phyloP scores from a whole-genome alignment of 2,113 vertebrate species.

The Eulemur macaco region DNA sequence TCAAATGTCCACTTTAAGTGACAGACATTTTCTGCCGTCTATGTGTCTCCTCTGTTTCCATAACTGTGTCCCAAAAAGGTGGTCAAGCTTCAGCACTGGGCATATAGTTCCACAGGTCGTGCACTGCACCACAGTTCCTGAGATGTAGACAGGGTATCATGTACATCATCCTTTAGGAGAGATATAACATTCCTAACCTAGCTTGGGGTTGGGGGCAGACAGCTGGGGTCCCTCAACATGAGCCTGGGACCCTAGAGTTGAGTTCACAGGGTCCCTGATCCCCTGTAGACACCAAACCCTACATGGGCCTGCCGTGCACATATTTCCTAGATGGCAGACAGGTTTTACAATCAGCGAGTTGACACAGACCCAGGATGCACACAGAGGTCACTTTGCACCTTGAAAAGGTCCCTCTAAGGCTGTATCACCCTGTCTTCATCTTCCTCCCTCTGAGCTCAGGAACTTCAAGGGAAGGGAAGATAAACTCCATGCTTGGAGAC shows the following conservation, averaged over 20 bases:
- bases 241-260: background rate
- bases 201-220: too few species aligned
- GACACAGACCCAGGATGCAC: background rate
- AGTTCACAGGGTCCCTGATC: background rate
- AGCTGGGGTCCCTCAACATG: too few species aligned
- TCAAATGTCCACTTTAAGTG: background rate
- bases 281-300: background rate
- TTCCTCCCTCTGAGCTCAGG: background rate
- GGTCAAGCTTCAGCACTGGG: too few species aligned
- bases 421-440: background rate
- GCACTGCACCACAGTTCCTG: too few species aligned
- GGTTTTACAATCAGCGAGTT: background rate
- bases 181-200: too few species aligned
- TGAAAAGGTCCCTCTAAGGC: too few species aligned
- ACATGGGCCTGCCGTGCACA: rapidly evolving
- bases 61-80: background rate
- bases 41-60: background rate
- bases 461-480: background rate
- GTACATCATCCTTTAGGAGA: background rate
- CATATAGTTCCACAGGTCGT: background rate
- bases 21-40: too few species aligned
- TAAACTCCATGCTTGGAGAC: background rate
- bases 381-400: background rate
- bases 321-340: background rate
- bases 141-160: too few species aligned